These are phyloP conservation scores for Empidonax alnorum DNA, from an alignment of 2,113 vertebrate species.

Conservation along the genomic window DNA sequence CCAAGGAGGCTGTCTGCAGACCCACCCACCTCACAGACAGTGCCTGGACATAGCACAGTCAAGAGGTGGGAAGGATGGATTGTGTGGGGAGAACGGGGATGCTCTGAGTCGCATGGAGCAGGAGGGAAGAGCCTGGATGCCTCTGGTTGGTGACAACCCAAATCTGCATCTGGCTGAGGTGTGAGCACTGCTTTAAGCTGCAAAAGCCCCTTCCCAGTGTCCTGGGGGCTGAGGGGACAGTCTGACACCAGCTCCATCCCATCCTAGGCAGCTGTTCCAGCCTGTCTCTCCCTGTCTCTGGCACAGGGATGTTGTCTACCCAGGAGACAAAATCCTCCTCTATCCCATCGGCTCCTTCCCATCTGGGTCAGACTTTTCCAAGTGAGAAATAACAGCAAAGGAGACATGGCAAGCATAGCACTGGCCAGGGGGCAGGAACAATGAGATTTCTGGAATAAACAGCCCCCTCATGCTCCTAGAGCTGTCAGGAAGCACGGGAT, in stretches of 20 bases:
- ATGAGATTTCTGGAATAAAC: neutral
- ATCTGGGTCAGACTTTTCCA: neutral
- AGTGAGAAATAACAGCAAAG: neutral
- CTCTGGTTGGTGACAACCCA: neutral
- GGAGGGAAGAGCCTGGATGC: neutral
- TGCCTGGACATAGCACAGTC: neutral
- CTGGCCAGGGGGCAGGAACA: fast-evolving
- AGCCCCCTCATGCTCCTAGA: neutral
- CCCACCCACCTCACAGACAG: fast-evolving
- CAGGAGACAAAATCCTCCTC: neutral
- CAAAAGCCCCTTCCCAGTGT: neutral
- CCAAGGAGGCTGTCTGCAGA: neutral
- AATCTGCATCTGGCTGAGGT: neutral
- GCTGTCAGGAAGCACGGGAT: fast-evolving
- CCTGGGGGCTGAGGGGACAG: neutral
- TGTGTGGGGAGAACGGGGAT: neutral
- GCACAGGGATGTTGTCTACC: neutral
- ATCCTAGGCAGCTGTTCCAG: neutral
- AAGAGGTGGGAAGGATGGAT: neutral
- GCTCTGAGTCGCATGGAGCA: fast-evolving
- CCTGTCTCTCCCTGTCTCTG: neutral
- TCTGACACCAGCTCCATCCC: neutral
- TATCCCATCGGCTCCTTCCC: neutral
- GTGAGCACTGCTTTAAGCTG: neutral
- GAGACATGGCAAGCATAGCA: neutral